Evolutionary conservation across 2,888 invertebrate species (phyloP).

Genomic region (Ceramica pisi): DNA sequence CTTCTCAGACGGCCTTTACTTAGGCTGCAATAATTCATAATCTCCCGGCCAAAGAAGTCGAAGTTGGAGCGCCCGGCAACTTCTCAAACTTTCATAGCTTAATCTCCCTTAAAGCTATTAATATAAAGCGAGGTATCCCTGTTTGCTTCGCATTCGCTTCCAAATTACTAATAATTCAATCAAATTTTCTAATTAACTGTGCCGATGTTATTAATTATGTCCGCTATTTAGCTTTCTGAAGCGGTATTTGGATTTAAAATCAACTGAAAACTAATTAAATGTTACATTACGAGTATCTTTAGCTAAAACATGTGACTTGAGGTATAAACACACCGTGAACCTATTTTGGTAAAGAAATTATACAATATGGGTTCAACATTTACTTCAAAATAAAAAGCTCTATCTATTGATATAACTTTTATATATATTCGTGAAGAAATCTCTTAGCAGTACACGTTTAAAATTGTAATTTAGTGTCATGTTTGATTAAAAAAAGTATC

Average conservation of each 20-base stretch:
- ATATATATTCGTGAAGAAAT: no score
- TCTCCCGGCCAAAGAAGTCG: constrained; percentile 71
- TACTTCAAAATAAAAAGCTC: no score
- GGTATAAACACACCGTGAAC: not conserved
- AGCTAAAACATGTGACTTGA: not conserved
- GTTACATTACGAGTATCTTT: not conserved
- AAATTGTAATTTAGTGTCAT: no score
- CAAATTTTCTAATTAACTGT: constrained; percentile 56
- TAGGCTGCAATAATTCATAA: constrained; percentile 75
- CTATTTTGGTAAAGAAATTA: no score
- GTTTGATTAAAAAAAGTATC: no score
- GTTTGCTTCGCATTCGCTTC: constrained; percentile 71
- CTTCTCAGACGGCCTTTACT: constrained; percentile 63
- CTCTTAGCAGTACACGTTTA: no score
- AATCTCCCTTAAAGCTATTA: constrained; percentile 77
- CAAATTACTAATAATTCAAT: constrained; percentile 65
- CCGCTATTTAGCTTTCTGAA: constrained; percentile 38
- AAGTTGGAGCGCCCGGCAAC: constrained; percentile 67
- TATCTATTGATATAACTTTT: no score
- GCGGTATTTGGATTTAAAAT: constrained; percentile 8
- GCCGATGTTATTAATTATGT: constrained; percentile 52
- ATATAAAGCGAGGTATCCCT: constrained; percentile 70
- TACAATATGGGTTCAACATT: no score
- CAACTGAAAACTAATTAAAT: constrained; percentile 19
- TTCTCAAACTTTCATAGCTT: constrained; percentile 76